Base-by-base conservation (phyloP, 1,140 invertebrate species). In the Babylonia areolata region DNA sequence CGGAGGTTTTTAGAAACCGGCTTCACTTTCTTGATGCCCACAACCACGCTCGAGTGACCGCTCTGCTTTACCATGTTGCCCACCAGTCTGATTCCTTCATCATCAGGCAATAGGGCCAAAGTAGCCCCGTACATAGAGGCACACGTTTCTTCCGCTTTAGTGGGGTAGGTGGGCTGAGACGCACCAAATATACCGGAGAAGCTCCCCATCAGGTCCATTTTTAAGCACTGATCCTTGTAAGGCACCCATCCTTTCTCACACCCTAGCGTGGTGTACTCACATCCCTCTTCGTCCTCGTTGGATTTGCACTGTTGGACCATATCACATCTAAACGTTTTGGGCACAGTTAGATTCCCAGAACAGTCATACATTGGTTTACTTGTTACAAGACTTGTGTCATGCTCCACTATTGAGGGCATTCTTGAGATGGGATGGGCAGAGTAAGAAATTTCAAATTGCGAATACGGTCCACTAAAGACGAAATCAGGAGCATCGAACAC, bases 261-360 rank as follows among this genome's bases (percentile, higher is more conserved):
- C 28, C 80, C 80, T n/a, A 33, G 31, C 33, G 2, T 28, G 5
- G 3, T 46, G 80, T 81, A 81, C 28, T 58, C 51, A 33, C 80
- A 81, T n/a, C 2, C 40, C 3, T n/a, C 51, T 33, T 81, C 80
- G 33, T 81, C 80, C 35, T 81, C 80, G 46, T 46, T 42, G 20
- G 17, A 20, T 31, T 58, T 9, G 33, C 80, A 81, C 28, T 81
- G 80, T 20, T 81, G 42, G 23, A 81, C 80, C 80, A 81, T 81
- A n/a, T 81, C 80, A n/a, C 80, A 81, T 46, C 3, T 20, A 2
- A 81, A 37, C 20, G 42, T 46, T n/a, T 2, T 0, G 15, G 80
- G 80, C n/a, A 81, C 35, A 9, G 3, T 12, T 3, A 54, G 17
- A 28, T 28, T 23, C 1, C 31, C 23, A 3, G 80, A 81, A 20